Base-by-base conservation (phyloP, 2,113 vertebrate species). In the Alligator sinensis region DNA sequence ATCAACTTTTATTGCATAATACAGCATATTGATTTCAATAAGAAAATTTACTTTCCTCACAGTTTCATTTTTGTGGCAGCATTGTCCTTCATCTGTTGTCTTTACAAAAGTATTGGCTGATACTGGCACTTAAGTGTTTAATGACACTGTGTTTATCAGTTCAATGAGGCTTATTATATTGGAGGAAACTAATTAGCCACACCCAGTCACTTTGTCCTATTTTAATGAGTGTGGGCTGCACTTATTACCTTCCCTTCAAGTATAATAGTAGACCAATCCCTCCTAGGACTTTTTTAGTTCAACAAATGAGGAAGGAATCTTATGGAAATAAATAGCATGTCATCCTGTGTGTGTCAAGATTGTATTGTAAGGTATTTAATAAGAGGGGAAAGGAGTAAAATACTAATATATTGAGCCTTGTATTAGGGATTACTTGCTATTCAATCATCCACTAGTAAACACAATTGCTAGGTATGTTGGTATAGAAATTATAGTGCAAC, bases 221-320 rank as follows among this genome's bases (percentile, higher is more conserved):
- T 57, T 28, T 13, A 12, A 1, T 2, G 2, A 0, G 0, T 59
- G 76, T 47, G 3, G n/a, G 59, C 59, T 89, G 21, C 27, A 63
- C 12, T 18, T 87, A 10, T 22, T 34, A 34, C 34, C 28, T 72
- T 34, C 34, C 57, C 12, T 72, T 0, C 0, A 80, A 93, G 60
- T 19, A 11, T 6, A 82, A 5, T 74, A 72, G 88, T 82, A 6
- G 47, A 87, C 87, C 28, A 87, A 16, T 10, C 30, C 47, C 4
- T 15, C 54, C 30, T 80, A 30, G 27, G 81, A 4, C 4, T 90
- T 60, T 2, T 84, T 92, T 27, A 64, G 0, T 58, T 34, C 4
- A 78, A 9, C 24, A n/a, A 87, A 77, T 27, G 61, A 19, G 30
- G 66, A 15, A 68, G 60, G 86, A 60, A 66, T 57, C 17, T 18